phyloP scores from a whole-genome alignment of 1,140 invertebrate species.

The Delia radicum region DNA sequence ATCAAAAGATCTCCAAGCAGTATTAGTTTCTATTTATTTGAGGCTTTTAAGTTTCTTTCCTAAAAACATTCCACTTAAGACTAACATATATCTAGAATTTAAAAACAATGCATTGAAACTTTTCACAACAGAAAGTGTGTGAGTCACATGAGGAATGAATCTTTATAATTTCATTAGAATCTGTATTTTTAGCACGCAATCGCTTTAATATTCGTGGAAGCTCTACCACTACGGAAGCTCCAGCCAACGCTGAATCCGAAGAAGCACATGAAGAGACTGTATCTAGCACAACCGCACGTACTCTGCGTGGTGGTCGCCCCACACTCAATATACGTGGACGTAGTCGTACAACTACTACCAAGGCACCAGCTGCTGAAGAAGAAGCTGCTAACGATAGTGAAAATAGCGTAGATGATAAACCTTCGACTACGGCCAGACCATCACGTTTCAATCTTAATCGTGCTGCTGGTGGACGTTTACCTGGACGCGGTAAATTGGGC shows the following conservation, averaged over 20 bases:
- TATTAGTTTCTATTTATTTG: too few relatives aligned
- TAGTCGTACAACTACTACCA: conserved; percentile 58
- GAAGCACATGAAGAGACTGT: conserved; percentile 39
- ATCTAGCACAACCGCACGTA: conserved; percentile 53
- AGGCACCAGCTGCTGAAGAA: conserved; percentile 39
- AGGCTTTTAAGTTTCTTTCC: too few relatives aligned
- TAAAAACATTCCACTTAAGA: too few relatives aligned
- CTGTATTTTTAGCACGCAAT: conserved; percentile 42
- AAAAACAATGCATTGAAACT: too few relatives aligned
- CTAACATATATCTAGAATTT: too few relatives aligned
- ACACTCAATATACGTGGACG: conserved; percentile 60
- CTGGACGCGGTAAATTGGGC: conserved; percentile 43
- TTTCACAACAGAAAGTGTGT: too few relatives aligned
- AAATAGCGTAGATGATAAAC: conserved; percentile 53
- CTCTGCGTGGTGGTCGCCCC: conserved; percentile 59
- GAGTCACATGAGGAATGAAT: background rate
- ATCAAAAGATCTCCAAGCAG: too few relatives aligned
- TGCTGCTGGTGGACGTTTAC: conserved; percentile 39
- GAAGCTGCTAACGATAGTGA: conserved; percentile 44
- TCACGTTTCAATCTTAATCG: conserved; percentile 52
- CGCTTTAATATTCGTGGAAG: conserved; percentile 49
- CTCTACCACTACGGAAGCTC: conserved; percentile 44
- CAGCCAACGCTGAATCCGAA: conserved; percentile 41
- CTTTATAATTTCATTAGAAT: background rate
- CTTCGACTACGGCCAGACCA: conserved; percentile 52